Percentiles rank a stretch among this genome's conserved stretches.
Evolutionary conservation across 2,888 invertebrate species (phyloP).

Genomic region (Orchesella flavescens): DNA sequence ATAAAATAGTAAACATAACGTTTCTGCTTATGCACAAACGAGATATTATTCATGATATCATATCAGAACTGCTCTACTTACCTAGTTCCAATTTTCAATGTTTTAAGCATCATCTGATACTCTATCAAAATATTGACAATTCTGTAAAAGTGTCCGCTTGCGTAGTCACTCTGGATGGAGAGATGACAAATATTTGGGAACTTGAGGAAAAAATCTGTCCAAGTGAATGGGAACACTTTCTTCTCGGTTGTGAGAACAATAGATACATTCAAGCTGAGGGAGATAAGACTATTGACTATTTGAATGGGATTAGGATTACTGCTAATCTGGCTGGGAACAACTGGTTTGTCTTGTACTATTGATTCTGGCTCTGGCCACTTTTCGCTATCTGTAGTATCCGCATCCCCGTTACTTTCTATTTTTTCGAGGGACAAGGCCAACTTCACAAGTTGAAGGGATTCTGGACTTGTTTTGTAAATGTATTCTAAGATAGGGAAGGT

Average conservation of each 20-base stretch:
- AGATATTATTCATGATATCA: background rate
- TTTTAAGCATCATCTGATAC: slow-evolving; percentile 6
- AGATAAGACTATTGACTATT: background rate
- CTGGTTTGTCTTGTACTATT: too few relatives aligned
- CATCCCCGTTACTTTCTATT: too few relatives aligned
- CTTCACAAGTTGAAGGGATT: background rate
- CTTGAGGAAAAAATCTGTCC: slow-evolving; percentile 25
- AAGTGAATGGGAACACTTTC: slow-evolving; percentile 52
- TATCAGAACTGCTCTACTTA: background rate
- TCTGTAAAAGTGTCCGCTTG: slow-evolving; percentile 36
- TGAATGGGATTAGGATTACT: too few relatives aligned
- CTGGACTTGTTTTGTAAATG: background rate
- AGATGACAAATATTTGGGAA: slow-evolving; percentile 49
- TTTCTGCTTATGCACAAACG: background rate
- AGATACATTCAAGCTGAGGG: slow-evolving; percentile 16
- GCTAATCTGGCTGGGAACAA: too few relatives aligned
- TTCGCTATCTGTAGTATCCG: too few relatives aligned
- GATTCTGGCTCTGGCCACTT: too few relatives aligned
- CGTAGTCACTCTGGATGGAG: slow-evolving; percentile 49
- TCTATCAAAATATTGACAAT: slow-evolving; percentile 32
- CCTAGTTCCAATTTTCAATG: slow-evolving; percentile 50
- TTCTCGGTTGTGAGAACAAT: slow-evolving; percentile 46
- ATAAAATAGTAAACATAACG: background rate
- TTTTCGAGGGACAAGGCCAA: slow-evolving; percentile 4
- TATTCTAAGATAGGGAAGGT: background rate